Conservation (phyloP, 2,797 vertebrate genomes). For the Alosa sapidissima region DNA sequence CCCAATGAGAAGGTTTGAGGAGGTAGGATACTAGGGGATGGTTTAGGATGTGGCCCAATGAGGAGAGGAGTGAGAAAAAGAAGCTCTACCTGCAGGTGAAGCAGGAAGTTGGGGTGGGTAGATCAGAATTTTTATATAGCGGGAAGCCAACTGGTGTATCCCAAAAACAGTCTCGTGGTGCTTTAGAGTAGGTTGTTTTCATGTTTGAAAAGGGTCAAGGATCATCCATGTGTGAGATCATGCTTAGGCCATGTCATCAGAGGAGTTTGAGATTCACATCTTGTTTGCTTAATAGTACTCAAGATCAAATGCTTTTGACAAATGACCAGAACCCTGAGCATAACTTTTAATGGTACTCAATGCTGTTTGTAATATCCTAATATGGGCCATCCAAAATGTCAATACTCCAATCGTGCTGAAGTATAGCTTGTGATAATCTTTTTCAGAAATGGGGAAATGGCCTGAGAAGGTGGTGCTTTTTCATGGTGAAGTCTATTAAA, state of each 20-base stretch:
- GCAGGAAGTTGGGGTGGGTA: slow-evolving; percentile 41
- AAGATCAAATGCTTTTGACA: neutral
- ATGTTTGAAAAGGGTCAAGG: neutral
- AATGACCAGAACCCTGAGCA: neutral
- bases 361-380: neutral
- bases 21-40: no score
- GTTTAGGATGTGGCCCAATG: no score
- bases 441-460: neutral
- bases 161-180: neutral
- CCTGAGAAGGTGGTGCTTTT: neutral
- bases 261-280: neutral
- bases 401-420: neutral
- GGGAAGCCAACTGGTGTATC: neutral
- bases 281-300: neutral
- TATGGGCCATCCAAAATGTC: neutral
- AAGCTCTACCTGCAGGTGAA: slow-evolving; percentile 47
- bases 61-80: no score
- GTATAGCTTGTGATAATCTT: neutral
- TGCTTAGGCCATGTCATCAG: no score
- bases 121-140: neutral
- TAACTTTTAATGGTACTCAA: neutral
- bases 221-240: no score
- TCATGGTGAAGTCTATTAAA: neutral
- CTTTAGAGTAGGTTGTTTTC: neutral
- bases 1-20: no score